A percentile compares a stretch with the other conserved stretches of the same genome.
Conservation (phyloP, 2,888 invertebrate species). For the Nephrotoma guestfalica region DNA sequence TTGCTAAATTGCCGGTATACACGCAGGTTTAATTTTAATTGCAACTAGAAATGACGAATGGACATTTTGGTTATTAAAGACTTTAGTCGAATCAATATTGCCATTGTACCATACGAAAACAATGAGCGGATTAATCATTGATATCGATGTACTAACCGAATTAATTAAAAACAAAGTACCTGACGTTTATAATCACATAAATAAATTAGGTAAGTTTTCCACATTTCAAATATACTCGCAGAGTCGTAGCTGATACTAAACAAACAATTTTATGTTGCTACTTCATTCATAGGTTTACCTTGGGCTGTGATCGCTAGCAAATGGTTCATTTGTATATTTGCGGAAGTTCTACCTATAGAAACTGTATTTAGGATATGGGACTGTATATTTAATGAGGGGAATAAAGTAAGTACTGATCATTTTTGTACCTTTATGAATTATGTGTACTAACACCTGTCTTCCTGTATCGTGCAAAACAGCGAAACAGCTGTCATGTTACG, state of each 20-base stretch:
- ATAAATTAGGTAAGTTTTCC: conserved; percentile 44
- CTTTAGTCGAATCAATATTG: conserved; percentile 71
- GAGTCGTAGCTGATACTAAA: background rate
- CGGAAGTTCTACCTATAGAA: conserved; percentile 87
- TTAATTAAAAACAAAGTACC: conserved; percentile 71
- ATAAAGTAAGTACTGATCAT: conserved; percentile 38
- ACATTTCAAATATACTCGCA: background rate
- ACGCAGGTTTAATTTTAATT: conserved; percentile 56
- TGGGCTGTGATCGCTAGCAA: conserved; percentile 88
- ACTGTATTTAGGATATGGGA: conserved; percentile 93
- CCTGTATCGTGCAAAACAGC: background rate
- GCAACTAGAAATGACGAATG: conserved; percentile 82
- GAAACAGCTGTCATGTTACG: background rate
- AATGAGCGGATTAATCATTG: conserved; percentile 79
- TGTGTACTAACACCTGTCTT: background rate
- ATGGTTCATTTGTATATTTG: conserved; percentile 91
- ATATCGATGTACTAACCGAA: conserved; percentile 80
- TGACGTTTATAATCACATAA: conserved; percentile 65
- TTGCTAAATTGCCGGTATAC: conserved; percentile 8
- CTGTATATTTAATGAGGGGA: conserved; percentile 87
- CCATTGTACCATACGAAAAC: conserved; percentile 82
- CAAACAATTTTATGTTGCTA: background rate
- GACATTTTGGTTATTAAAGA: conserved; percentile 84
- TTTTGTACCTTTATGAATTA: background rate
- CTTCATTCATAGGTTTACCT: conserved; percentile 44